phyloP scores from a whole-genome alignment of 2,888 invertebrate genomes.

The Trichopria drosophilae region DNA sequence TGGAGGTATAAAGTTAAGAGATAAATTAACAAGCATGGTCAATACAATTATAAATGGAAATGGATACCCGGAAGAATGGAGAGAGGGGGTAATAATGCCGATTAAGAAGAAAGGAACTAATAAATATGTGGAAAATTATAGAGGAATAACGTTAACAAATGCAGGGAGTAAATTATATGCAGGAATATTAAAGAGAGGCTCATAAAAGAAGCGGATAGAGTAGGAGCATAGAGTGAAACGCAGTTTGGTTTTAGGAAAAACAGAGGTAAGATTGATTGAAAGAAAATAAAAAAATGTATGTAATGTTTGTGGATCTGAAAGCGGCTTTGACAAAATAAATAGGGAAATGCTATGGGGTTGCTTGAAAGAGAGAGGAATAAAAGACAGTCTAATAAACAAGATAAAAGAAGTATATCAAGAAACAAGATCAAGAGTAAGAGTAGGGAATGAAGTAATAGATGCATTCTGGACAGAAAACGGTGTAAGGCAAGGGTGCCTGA shows the following conservation, averaged over 20 bases:
- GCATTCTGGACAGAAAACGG: background rate
- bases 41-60: background rate
- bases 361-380: background rate
- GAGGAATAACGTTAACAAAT: slow-evolving; percentile 3
- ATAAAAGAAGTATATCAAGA: background rate
- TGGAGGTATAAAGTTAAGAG: background rate
- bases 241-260: background rate
- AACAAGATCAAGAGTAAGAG: background rate
- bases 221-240: background rate
- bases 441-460: background rate
- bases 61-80: slow-evolving; percentile 8
- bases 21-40: background rate
- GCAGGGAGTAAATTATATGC: slow-evolving; percentile 5
- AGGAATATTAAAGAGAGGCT: slow-evolving; percentile 1
- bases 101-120: slow-evolving; percentile 1
- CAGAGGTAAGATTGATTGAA: background rate
- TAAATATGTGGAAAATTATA: background rate
- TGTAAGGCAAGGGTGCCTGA: background rate
- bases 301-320: background rate
- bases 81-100: background rate
- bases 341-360: background rate
- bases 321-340: background rate
- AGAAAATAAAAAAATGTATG: background rate
- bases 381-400: background rate
- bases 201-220: background rate